Conservation (phyloP, 92 coral and sea anemone species). For the Palythoa caribaeorum region DNA sequence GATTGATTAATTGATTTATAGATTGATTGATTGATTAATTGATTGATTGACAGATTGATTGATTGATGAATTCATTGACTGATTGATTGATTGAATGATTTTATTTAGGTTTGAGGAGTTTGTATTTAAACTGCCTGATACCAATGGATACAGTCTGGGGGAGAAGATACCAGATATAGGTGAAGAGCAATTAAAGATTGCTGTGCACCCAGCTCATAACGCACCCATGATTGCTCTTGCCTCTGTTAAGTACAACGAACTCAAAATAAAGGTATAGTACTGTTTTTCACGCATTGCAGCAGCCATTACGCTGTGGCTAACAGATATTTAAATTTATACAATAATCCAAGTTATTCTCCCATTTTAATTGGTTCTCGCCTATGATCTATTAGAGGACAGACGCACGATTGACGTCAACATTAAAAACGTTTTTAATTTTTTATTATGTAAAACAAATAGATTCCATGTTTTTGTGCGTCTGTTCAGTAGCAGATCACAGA, state of each 20-base stretch:
- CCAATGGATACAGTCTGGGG: constrained; percentile 74
- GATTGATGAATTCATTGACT: neutral
- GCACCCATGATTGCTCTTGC: constrained; percentile 93
- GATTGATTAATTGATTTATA: neutral
- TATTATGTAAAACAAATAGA: too few relatives aligned
- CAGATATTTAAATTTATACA: too few relatives aligned
- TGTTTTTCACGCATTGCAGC: neutral
- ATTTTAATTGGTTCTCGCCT: too few relatives aligned
- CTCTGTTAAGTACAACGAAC: constrained; percentile 70
- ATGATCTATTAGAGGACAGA: too few relatives aligned
- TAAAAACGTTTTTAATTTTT: too few relatives aligned
- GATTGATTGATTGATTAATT: neutral
- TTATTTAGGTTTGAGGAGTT: constrained; percentile 82
- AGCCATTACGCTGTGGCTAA: too few relatives aligned
- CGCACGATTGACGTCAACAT: too few relatives aligned
- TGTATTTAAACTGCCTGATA: constrained; percentile 86
- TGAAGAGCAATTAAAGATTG: constrained; percentile 80
- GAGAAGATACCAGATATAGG: constrained; percentile 54
- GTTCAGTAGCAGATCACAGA: too few relatives aligned
- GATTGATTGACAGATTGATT: neutral
- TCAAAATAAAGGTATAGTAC: constrained; percentile 73
- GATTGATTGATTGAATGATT: neutral
- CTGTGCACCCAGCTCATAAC: constrained; percentile 81
- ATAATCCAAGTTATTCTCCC: too few relatives aligned
- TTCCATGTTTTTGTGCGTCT: too few relatives aligned